Conservation (phyloP, 2,113 vertebrate genomes). For the Camelus dromedarius region DNA sequence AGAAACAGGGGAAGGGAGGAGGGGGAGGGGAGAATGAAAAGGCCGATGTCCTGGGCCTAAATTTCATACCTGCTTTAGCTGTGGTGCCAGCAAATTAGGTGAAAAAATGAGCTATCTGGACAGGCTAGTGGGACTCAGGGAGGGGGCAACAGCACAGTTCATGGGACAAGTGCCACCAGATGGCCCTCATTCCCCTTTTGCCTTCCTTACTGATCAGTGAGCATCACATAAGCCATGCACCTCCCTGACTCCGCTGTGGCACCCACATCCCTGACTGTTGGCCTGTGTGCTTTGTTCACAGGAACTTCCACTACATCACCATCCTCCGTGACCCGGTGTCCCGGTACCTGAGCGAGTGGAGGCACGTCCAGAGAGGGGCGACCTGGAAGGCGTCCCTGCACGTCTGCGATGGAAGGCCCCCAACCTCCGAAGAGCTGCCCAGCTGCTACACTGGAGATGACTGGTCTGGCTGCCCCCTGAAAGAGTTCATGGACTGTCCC, state of each 20-base stretch:
- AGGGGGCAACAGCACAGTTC: background rate
- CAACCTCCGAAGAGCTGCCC: slow-evolving; percentile 95
- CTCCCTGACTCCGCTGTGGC: background rate
- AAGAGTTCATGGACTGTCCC: slow-evolving; percentile 98
- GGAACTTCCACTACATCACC: slow-evolving; percentile 99
- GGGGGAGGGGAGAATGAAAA: background rate
- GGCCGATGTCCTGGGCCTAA: background rate
- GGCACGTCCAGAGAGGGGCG: slow-evolving; percentile 97
- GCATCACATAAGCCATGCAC: background rate
- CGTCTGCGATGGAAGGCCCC: slow-evolving; percentile 95
- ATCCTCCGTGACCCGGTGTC: slow-evolving; percentile 97
- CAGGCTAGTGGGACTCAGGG: background rate
- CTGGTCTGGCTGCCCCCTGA: slow-evolving; percentile 96
- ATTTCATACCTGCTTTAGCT: background rate
- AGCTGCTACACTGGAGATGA: slow-evolving; percentile 97
- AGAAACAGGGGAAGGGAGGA: background rate
- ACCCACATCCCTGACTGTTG: slow-evolving; percentile 38
- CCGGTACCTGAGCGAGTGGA: slow-evolving; percentile 97
- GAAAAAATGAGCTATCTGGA: background rate
- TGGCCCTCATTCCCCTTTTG: background rate
- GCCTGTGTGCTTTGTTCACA: slow-evolving; percentile 79
- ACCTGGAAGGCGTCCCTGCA: slow-evolving; percentile 98
- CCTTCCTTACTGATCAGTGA: slow-evolving; percentile 4
- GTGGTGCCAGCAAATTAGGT: background rate
- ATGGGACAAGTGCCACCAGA: background rate